These are phyloP conservation scores for Bellardia bayeri DNA, from an alignment of 2,888 invertebrate genomes.

Conservation along the genomic window DNA sequence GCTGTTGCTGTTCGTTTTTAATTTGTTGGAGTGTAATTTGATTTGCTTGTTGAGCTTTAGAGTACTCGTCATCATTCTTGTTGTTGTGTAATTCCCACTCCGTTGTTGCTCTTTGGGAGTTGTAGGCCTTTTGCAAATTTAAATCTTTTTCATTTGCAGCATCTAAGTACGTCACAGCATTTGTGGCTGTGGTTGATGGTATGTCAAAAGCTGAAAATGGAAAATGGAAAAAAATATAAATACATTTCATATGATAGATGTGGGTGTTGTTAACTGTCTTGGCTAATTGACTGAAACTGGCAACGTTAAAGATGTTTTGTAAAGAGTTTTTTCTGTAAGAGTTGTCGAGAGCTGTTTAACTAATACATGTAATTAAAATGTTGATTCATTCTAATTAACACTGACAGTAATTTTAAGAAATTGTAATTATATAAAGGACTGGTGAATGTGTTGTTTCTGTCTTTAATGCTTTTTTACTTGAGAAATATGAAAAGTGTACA, in stretches of 20 bases:
- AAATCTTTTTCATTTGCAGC: slow-evolving; percentile 53
- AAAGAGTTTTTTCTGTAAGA: not conserved
- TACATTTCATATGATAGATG: slow-evolving; percentile 33
- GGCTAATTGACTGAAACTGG: slow-evolving; percentile 48
- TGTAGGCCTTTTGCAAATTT: slow-evolving; percentile 58
- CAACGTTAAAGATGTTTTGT: not conserved
- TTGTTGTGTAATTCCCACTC: slow-evolving; percentile 17
- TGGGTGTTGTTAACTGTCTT: not conserved
- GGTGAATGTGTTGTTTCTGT: too few relatives aligned
- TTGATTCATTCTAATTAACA: not conserved
- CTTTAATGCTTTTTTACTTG: too few relatives aligned
- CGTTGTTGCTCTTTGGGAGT: slow-evolving; percentile 15
- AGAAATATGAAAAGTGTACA: too few relatives aligned
- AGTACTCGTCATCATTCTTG: slow-evolving; percentile 63
- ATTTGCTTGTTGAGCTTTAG: slow-evolving; percentile 73
- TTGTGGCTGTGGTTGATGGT: slow-evolving; percentile 12
- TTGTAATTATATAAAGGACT: too few relatives aligned
- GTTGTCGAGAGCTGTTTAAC: slow-evolving; percentile 2
- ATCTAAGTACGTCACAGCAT: not conserved
- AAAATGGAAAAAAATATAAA: not conserved
- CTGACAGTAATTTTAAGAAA: not conserved
- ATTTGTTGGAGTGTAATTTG: slow-evolving; percentile 73
- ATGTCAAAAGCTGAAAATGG: slow-evolving; percentile 30
- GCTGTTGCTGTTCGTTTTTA: slow-evolving; percentile 56
- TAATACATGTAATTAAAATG: slow-evolving; percentile 46